Percentiles rank a stretch among this genome's conserved stretches.
Evolutionary conservation across 2,888 invertebrate species (phyloP).

Genomic region (Sminthurinus aureus): DNA sequence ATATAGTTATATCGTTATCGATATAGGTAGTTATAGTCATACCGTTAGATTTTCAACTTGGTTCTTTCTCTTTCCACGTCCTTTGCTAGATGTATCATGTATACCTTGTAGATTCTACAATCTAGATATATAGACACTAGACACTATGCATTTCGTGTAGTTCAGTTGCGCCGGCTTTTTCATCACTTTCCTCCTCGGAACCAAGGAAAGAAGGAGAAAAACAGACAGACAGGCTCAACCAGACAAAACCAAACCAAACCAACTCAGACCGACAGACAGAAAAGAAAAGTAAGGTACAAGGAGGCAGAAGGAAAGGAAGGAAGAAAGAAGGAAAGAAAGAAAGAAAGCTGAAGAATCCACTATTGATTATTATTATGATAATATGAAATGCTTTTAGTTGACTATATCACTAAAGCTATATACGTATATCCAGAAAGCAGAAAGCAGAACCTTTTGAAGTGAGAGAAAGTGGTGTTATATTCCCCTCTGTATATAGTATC

Average conservation of each 20-base stretch:
- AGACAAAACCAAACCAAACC: background rate
- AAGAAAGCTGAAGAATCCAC: background rate
- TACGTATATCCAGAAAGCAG: background rate
- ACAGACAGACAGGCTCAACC: background rate
- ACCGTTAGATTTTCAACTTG: too few relatives aligned
- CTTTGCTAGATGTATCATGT: too few relatives aligned
- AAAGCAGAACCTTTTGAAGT: too few relatives aligned
- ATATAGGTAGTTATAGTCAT: too few relatives aligned
- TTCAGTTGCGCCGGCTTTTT: background rate
- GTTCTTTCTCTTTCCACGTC: too few relatives aligned
- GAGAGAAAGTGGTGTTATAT: too few relatives aligned
- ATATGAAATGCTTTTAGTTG: background rate
- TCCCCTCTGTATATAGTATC: too few relatives aligned
- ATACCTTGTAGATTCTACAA: too few relatives aligned
- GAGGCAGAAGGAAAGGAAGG: background rate
- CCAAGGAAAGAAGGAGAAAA: too few relatives aligned
- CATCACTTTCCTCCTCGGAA: background rate
- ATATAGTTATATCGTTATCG: too few relatives aligned
- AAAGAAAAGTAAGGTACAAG: background rate
- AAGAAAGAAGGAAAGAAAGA: background rate
- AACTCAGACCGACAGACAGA: background rate
- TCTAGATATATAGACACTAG: too few relatives aligned
- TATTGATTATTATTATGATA: slow-evolving; percentile 1
- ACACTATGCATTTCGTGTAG: too few relatives aligned
- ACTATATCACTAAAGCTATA: background rate